Conservation (phyloP, 2,797 vertebrate species). For the Characodon lateralis region DNA sequence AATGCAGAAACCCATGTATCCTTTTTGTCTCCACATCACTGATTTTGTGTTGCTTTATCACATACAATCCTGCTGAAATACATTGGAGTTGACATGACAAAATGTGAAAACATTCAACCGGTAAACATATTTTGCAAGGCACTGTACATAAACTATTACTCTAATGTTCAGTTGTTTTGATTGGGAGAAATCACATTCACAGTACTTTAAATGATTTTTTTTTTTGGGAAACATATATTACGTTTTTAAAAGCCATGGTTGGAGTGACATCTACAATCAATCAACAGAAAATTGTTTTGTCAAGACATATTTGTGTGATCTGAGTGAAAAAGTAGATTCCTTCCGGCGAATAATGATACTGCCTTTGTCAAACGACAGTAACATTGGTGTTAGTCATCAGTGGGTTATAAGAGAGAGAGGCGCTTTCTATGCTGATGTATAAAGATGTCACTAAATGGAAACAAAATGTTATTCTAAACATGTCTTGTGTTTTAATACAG, state of each 20-base stretch:
- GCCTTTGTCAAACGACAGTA: background rate
- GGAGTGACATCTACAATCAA: background rate
- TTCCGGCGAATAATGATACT: background rate
- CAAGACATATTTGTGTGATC: background rate
- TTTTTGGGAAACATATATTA: background rate
- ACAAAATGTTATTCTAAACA: conserved; percentile 4
- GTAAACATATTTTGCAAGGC: background rate
- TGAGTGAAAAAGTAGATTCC: background rate
- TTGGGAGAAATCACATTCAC: background rate
- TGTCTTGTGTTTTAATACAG: background rate
- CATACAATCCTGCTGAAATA: background rate
- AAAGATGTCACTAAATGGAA: background rate
- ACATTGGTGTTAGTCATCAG: background rate
- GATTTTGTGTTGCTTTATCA: background rate
- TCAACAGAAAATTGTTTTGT: background rate
- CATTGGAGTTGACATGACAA: background rate
- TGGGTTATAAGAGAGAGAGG: background rate
- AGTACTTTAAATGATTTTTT: background rate
- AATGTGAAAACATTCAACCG: background rate
- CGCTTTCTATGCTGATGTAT: background rate
- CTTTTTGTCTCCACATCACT: background rate
- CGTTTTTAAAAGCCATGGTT: background rate
- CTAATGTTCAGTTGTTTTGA: background rate
- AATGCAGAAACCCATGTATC: background rate
- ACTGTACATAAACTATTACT: background rate